Conservation (phyloP, 64 coral and sea anemone genomes). For the Montipora foliosa region DNA sequence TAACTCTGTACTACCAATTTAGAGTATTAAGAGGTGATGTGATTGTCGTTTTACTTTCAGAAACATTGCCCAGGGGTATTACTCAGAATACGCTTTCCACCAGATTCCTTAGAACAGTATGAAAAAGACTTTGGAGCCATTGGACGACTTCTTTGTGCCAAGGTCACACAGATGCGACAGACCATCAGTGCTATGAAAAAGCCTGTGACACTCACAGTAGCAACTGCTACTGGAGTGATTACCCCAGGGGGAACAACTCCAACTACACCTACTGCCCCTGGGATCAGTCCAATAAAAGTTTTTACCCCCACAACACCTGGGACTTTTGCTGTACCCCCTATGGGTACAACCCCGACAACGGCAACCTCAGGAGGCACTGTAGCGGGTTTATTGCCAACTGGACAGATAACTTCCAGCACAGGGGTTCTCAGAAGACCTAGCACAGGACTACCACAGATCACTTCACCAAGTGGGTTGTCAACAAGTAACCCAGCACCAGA, state of each 20-base stretch:
- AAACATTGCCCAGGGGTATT: constrained; percentile 96
- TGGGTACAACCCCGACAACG: not conserved
- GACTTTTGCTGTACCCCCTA: constrained; percentile 40
- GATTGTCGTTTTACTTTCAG: constrained; percentile 32
- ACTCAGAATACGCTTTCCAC: constrained; percentile 74
- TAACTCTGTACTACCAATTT: no score
- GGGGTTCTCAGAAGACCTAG: not conserved
- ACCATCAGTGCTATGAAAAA: constrained; percentile 81
- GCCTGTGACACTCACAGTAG: constrained; percentile 70
- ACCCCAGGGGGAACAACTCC: constrained; percentile 48
- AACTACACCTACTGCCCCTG: constrained; percentile 90
- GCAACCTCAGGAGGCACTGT: constrained; percentile 2
- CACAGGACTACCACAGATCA: not conserved
- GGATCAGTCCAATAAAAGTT: constrained; percentile 47
- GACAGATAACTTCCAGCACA: not conserved
- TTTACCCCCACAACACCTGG: constrained; percentile 33
- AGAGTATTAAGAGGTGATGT: no score
- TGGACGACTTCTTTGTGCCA: constrained; percentile 78
- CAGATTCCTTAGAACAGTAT: constrained; percentile 82
- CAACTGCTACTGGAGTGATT: constrained; percentile 40
- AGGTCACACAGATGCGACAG: constrained; percentile 90
- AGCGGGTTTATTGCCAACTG: constrained; percentile 1
- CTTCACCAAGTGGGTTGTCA: not conserved
- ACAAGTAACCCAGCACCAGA: constrained; percentile 28
- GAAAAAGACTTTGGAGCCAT: constrained; percentile 90